phyloP scores from a whole-genome alignment of 2,888 invertebrate species.

The Onchidella celtica region DNA sequence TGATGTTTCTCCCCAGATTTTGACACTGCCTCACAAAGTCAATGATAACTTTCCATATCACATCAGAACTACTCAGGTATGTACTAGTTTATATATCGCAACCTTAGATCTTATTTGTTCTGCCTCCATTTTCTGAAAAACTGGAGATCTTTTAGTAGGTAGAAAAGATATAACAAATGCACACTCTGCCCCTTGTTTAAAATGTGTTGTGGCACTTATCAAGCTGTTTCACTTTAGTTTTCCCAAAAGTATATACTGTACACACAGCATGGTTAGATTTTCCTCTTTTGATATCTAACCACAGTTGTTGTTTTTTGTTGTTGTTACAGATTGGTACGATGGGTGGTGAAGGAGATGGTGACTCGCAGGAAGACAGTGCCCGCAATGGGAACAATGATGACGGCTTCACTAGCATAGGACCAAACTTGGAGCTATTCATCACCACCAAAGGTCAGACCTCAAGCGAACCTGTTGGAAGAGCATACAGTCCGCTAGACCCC shows the following conservation, averaged over 20 bases:
- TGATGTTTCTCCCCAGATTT: conserved; percentile 82
- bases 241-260: neutral
- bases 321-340: conserved; percentile 29
- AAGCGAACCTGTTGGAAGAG: neutral
- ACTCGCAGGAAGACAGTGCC: neutral
- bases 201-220: too few relatives aligned
- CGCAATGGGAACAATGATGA: neutral
- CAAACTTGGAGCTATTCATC: conserved; percentile 44
- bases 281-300: too few relatives aligned
- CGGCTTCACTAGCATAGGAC: conserved; percentile 26
- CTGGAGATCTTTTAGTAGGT: too few relatives aligned
- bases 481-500: conserved; percentile 27
- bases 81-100: too few relatives aligned
- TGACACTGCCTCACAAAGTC: conserved; percentile 87
- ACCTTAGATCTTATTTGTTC: too few relatives aligned
- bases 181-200: too few relatives aligned
- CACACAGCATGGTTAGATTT: too few relatives aligned
- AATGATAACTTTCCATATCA: conserved; percentile 46
- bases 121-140: too few relatives aligned
- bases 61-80: conserved; percentile 43
- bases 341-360: conserved; percentile 10
- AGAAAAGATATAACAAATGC: too few relatives aligned
- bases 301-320: neutral
- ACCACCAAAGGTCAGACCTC: neutral
- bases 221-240: too few relatives aligned